Evolutionary conservation across 2,113 vertebrate species (phyloP).

Genomic region (Leucopsar rothschildi): DNA sequence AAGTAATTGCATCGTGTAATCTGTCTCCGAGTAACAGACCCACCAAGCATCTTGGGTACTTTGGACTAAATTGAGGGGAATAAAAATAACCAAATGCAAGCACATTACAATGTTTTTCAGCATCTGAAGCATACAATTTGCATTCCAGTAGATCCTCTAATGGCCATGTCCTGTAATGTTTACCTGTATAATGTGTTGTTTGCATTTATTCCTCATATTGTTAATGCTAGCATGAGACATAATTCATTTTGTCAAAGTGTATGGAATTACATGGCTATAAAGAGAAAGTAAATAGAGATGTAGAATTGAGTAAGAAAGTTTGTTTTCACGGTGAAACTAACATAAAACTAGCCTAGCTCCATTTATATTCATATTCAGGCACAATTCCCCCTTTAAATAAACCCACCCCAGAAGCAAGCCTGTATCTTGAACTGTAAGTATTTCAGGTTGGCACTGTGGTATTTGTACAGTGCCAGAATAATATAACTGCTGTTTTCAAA

Average conservation of each 20-base stretch:
- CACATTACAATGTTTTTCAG: not conserved
- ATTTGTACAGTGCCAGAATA: constrained; percentile 37
- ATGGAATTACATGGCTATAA: constrained; percentile 16
- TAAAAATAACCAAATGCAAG: not conserved
- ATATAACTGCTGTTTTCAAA: not conserved
- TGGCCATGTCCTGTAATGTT: not conserved
- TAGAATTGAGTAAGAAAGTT: not conserved
- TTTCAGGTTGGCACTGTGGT: not conserved
- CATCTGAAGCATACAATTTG: not conserved
- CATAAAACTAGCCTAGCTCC: not conserved
- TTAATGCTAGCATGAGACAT: not conserved
- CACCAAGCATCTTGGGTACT: not conserved
- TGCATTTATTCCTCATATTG: constrained; percentile 25
- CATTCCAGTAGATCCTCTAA: not conserved
- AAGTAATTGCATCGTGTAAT: not conserved
- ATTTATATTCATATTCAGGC: not conserved
- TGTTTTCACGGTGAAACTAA: not conserved
- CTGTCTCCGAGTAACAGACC: not conserved
- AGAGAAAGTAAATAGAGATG: constrained; percentile 14
- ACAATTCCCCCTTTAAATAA: constrained; percentile 44
- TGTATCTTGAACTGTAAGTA: not conserved
- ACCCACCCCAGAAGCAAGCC: not conserved
- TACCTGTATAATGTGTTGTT: not conserved
- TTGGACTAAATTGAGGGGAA: not conserved
- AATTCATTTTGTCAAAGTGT: constrained; percentile 47